phyloP scores from a whole-genome alignment of 2,797 vertebrate species.

The Malurus splendens region DNA sequence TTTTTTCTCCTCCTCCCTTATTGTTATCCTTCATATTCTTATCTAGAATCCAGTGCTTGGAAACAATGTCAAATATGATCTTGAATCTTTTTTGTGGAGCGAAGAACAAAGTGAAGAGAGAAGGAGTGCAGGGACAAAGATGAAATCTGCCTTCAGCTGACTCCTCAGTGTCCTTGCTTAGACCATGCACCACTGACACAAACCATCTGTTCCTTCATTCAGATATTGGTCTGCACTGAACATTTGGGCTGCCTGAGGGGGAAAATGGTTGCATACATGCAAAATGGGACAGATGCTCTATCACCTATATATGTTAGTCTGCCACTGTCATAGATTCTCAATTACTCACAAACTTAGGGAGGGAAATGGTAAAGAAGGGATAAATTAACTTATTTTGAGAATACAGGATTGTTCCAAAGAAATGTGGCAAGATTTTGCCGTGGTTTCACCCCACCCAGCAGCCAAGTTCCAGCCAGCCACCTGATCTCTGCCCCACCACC shows the following conservation, averaged over 20 bases:
- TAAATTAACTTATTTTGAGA: neutral
- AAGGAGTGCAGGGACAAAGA: neutral
- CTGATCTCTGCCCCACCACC: accelerated
- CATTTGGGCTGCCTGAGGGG: neutral
- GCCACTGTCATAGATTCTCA: neutral
- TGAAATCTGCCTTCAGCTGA: neutral
- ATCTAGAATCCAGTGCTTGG: neutral
- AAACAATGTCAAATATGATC: neutral
- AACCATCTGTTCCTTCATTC: neutral
- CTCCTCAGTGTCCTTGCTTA: neutral
- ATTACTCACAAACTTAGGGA: neutral
- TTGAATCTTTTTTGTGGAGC: neutral
- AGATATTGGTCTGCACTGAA: neutral
- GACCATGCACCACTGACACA: neutral
- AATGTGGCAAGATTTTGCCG: accelerated
- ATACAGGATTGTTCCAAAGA: neutral
- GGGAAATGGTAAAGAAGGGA: neutral
- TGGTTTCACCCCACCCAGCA: neutral
- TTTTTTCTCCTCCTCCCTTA: neutral
- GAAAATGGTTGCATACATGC: neutral
- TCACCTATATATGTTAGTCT: neutral
- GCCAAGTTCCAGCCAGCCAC: neutral
- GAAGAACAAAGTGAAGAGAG: neutral
- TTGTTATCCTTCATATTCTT: neutral
- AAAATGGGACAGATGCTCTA: neutral